phyloP scores from a whole-genome alignment of 2,113 vertebrate species.

The Opisthocomus hoazin region DNA sequence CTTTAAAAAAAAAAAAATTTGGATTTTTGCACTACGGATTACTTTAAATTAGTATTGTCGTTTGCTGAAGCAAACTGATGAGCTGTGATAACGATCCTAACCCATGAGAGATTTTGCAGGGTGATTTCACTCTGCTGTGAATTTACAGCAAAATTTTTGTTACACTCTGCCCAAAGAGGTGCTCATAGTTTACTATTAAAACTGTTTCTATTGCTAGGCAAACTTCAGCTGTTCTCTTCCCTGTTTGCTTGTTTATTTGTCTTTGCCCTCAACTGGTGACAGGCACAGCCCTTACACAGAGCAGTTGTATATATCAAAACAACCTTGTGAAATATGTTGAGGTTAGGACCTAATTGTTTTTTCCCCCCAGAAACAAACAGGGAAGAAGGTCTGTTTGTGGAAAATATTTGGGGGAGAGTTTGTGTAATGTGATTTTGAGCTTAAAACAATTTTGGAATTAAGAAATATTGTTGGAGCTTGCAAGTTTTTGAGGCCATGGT shows the following conservation, averaged over 20 bases:
- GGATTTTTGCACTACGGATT: not conserved
- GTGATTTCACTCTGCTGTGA: not conserved
- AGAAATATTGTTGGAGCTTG: not conserved
- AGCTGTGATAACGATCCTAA: not conserved
- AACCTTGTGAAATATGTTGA: not conserved
- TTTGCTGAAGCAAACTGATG: not conserved
- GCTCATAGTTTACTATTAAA: not conserved
- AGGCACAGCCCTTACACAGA: not conserved
- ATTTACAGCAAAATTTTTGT: not conserved
- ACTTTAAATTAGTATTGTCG: not conserved
- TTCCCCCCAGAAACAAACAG: not conserved
- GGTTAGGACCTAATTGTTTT: not conserved
- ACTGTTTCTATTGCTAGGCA: not conserved
- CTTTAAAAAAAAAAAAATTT: not conserved
- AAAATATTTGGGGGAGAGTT: not conserved
- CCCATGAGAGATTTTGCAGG: not conserved
- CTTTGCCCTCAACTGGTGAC: not conserved
- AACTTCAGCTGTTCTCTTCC: not conserved
- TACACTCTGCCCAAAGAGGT: not conserved
- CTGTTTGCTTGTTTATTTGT: not conserved
- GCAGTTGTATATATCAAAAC: not conserved
- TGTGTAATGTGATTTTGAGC: not conserved
- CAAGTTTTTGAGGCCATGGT: not conserved
- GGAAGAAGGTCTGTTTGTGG: not conserved
- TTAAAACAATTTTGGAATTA: not conserved